phyloP scores from a whole-genome alignment of 1,140 invertebrate genomes.

The Spodoptera litura region DNA sequence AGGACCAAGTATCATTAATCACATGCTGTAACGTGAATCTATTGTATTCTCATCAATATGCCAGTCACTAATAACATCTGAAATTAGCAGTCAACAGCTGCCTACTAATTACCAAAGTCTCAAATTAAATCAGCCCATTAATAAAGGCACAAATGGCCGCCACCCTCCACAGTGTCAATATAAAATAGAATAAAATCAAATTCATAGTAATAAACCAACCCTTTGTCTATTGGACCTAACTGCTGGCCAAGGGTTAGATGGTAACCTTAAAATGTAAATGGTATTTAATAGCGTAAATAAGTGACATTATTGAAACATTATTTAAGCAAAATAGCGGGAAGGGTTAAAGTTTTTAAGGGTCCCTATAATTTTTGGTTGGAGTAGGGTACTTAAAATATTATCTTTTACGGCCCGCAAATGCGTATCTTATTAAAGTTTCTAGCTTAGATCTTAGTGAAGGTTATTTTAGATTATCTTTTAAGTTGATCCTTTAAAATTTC shows the following conservation, averaged over 20 bases:
- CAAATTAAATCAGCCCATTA: slow-evolving; percentile 42
- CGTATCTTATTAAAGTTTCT: no score
- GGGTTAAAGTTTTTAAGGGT: not conserved
- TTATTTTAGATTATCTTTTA: no score
- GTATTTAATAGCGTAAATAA: slow-evolving; percentile 30
- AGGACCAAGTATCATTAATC: slow-evolving; percentile 3
- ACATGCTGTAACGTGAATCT: not conserved
- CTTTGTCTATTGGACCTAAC: slow-evolving; percentile 21
- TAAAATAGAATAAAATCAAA: slow-evolving; percentile 37
- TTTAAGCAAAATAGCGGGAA: not conserved
- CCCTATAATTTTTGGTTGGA: not conserved
- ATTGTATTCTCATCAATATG: not conserved
- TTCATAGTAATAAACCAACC: slow-evolving; percentile 25
- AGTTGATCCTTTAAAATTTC: no score
- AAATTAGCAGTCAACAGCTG: slow-evolving; percentile 19
- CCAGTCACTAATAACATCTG: not conserved
- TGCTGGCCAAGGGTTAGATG: not conserved
- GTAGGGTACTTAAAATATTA: slow-evolving; percentile 1
- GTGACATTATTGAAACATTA: slow-evolving; percentile 1
- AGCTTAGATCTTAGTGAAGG: no score
- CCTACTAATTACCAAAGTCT: slow-evolving; percentile 20
- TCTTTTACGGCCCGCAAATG: no score
- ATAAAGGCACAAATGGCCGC: slow-evolving; percentile 3
- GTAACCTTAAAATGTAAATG: slow-evolving; percentile 4
- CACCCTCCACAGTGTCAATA: slow-evolving; percentile 11